Conservation (phyloP, 2,113 vertebrate genomes). For the Brienomyrus brachyistius region DNA sequence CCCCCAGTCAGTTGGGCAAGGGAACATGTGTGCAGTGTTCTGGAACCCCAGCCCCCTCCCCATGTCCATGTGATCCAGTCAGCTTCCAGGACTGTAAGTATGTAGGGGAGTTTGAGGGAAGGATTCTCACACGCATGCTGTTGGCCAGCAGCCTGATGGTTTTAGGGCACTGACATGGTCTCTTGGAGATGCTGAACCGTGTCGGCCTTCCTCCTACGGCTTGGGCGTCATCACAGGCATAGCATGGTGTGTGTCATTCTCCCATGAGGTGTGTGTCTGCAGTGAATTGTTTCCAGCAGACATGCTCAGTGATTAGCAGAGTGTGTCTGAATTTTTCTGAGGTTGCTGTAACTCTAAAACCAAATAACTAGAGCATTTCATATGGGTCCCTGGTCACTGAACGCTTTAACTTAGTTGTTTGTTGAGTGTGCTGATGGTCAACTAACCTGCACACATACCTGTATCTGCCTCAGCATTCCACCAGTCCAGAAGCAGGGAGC, state of each 20-base stretch:
- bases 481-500: neutral
- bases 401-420: neutral
- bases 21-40: neutral
- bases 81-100: conserved; percentile 19
- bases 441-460: neutral
- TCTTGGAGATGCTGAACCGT: neutral
- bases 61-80: neutral
- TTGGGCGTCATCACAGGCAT: neutral
- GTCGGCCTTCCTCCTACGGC: neutral
- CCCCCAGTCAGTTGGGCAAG: conserved; percentile 9
- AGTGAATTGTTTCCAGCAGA: neutral
- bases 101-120: neutral
- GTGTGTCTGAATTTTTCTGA: neutral
- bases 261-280: neutral
- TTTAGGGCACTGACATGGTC: neutral
- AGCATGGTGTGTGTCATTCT: neutral
- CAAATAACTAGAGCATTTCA: neutral
- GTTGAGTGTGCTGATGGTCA: neutral
- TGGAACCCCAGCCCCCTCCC: neutral
- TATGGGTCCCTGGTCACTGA: neutral
- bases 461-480: neutral
- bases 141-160: neutral
- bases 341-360: neutral
- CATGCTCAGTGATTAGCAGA: neutral
- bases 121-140: neutral